Conservation (phyloP, 2,797 vertebrate species). For the Denticeps clupeoides region DNA sequence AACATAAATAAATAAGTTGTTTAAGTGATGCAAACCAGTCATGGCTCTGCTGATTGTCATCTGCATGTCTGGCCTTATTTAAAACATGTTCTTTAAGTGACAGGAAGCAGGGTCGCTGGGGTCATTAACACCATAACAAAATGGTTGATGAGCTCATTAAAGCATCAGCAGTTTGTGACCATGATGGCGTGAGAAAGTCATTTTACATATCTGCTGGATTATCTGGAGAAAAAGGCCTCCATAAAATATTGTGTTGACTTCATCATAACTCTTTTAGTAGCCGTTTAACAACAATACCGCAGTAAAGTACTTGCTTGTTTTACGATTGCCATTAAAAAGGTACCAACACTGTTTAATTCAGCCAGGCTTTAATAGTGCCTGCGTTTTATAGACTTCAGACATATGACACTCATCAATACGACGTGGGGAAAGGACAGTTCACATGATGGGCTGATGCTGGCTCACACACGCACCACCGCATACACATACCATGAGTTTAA, state of each 20-base stretch:
- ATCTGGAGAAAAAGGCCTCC: slow-evolving; percentile 51
- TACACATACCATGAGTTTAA: slow-evolving; percentile 28
- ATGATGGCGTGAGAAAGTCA: slow-evolving; percentile 53
- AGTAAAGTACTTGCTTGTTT: slow-evolving; percentile 59
- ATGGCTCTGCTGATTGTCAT: too few relatives aligned
- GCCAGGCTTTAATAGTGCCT: slow-evolving; percentile 51
- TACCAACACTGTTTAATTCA: slow-evolving; percentile 19
- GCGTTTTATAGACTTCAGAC: slow-evolving; percentile 54
- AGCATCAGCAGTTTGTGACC: slow-evolving; percentile 31
- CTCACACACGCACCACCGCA: neutral
- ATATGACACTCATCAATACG: slow-evolving; percentile 59
- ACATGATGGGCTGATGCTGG: slow-evolving; percentile 23
- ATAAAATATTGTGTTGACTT: slow-evolving; percentile 55
- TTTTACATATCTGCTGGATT: slow-evolving; percentile 47
- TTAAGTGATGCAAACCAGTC: too few relatives aligned
- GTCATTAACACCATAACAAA: slow-evolving; percentile 34
- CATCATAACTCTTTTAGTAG: slow-evolving; percentile 43
- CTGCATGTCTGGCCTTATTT: too few relatives aligned
- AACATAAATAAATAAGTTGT: slow-evolving; percentile 2
- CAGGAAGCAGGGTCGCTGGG: slow-evolving; percentile 4
- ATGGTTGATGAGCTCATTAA: too few relatives aligned
- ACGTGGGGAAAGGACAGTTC: slow-evolving; percentile 35
- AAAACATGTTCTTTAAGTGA: neutral
- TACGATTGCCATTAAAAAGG: slow-evolving; percentile 56
- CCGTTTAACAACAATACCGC: slow-evolving; percentile 58